Evolutionary conservation across 2,797 vertebrate genomes (phyloP).

Genomic region (Hippopotamyrus pictus): DNA sequence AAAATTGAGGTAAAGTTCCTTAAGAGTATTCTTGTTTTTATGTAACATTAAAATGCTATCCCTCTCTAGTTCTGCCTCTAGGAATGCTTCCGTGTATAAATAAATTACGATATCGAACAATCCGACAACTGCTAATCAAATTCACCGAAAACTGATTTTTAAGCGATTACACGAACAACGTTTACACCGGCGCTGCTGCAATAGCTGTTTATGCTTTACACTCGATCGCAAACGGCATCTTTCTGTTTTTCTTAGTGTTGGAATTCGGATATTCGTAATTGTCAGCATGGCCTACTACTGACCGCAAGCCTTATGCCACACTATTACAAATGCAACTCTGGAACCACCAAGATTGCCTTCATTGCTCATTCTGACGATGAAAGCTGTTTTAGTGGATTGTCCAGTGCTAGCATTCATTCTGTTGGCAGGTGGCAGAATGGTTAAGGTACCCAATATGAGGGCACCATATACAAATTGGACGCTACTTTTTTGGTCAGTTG

Average conservation of each 20-base stretch:
- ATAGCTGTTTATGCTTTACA: neutral
- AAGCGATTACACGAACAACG: neutral
- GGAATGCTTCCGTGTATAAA: neutral
- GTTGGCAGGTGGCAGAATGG: neutral
- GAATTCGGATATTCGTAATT: neutral
- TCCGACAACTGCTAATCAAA: neutral
- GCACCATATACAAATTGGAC: neutral
- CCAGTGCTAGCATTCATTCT: neutral
- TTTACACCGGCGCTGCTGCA: neutral
- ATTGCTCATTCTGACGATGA: neutral
- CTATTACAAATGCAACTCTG: neutral
- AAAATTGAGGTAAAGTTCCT: neutral
- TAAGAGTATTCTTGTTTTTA: neutral
- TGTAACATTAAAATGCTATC: neutral
- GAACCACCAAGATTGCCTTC: neutral
- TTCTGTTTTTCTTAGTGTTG: neutral
- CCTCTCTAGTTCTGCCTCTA: neutral
- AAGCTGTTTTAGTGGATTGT: neutral
- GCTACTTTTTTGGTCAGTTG: neutral
- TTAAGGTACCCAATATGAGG: neutral
- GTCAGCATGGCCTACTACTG: neutral
- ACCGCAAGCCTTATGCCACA: neutral
- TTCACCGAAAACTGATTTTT: neutral
- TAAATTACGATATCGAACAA: neutral
- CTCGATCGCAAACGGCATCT: neutral